These are phyloP conservation scores for Plebejus anna DNA, from an alignment of 2,888 invertebrate genomes.

Conservation along the genomic window DNA sequence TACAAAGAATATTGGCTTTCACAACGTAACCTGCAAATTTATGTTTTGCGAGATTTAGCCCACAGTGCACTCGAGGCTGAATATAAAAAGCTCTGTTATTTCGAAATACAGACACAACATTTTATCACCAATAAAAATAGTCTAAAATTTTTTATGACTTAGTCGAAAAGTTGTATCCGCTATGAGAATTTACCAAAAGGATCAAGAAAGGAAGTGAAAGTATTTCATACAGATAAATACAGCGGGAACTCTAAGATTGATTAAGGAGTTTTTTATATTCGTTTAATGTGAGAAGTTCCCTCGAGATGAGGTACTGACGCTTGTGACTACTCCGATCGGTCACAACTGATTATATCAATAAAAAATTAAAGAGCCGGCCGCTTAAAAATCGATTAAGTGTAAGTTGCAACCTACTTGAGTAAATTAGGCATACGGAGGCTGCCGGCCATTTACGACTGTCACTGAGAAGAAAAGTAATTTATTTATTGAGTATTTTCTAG, in stretches of 20 bases:
- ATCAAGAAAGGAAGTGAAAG: background rate
- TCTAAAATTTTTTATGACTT: background rate
- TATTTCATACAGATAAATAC: background rate
- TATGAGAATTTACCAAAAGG: conserved; percentile 2
- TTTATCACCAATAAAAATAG: conserved; percentile 20
- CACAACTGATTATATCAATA: conserved; percentile 13
- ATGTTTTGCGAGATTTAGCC: conserved; percentile 72
- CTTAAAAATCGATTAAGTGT: conserved; percentile 17
- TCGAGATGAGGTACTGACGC: conserved; percentile 4
- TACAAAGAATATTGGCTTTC: conserved; percentile 79
- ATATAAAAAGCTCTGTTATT: conserved; percentile 9
- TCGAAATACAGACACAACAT: background rate
- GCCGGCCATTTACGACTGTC: background rate
- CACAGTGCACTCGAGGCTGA: conserved; percentile 42
- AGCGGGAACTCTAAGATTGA: background rate
- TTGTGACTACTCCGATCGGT: background rate
- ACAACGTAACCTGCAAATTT: conserved; percentile 76
- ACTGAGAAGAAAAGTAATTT: background rate
- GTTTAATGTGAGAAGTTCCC: background rate
- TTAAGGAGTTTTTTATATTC: background rate
- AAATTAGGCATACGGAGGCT: background rate
- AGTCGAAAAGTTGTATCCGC: background rate
- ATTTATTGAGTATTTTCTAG: background rate
- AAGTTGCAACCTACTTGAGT: background rate
- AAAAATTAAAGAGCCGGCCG: conserved; percentile 14